A percentile compares a stretch with the other conserved stretches of the same genome.
These are phyloP conservation scores for human DNA, from an alignment of 2,113 vertebrate genomes.

Conservation along the genomic window GRCh38 chr17:72112501-72113000, in stretches of 20 bases:
- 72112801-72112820: not conserved
- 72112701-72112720: not conserved
- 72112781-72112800: not conserved
- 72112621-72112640: not conserved
- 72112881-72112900: not conserved
- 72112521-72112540: not conserved
- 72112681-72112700: accelerated
- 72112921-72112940: not conserved
- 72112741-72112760: not conserved
- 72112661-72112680: not conserved
- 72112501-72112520: not conserved
- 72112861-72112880: not conserved
- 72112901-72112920: not conserved
- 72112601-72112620: not conserved
- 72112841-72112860: not conserved
- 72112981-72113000: not conserved
- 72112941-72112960: not conserved
- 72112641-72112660: not conserved
- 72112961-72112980: not conserved
- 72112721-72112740: not conserved
- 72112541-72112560: not conserved
- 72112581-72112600: not conserved
- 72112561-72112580: not conserved
- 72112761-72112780: not conserved
- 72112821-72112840: not conserved